Evolutionary conservation across 2,888 invertebrate genomes (phyloP), one percentile per base, ranked within the genome.

Genomic region (Oligia strigilis): DNA sequence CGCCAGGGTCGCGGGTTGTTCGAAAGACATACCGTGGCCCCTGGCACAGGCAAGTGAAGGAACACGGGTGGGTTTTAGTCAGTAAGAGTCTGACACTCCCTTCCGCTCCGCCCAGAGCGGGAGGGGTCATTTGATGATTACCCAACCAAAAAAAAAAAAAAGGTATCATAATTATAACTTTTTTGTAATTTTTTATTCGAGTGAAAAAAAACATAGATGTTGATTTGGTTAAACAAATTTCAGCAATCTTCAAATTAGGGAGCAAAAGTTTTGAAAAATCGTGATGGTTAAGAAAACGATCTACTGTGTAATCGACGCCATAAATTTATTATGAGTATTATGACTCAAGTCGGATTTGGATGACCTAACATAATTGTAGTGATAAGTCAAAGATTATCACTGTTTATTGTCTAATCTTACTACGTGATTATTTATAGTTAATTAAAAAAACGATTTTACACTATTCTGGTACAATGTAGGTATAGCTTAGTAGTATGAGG

Each of bases 331-430:
- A 60, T 70, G 36, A 60, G 29, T 49, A 74, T 43, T 40, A 60
- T 70, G 36, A 60, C 40, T 49, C 14, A 66, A 58, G 23, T 66
- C 60, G n/a, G n/a, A 46, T 55, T 17, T 64, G 52, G 72, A 70
- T 80, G 75, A 73, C 43, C 70, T 65, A 58, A 74, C 64, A 66
- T 40, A 40, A 40, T 60, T 65, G 55, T 76, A 66, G 49, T 19
- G 60, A 84, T 75, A 85, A 80, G 66, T 76, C 29, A 84, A 75
- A 64, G 58, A 36, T 75, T 84, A 83, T 79, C 83, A 40, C 36
- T 43, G 17, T 60, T 69, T 43, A 46, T 69, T 64, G 49, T 13
- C 9, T 64, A 72, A 23, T 73, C 62, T 69, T 36, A 14, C 9
- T 29, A 29, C 19, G 4, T 71, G 36, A 60, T 43, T 66, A 14